A percentile compares a stretch with the other conserved stretches of the same genome.
Evolutionary conservation across 2,113 vertebrate genomes (phyloP).

Genomic region (Arizona elegans): DNA sequence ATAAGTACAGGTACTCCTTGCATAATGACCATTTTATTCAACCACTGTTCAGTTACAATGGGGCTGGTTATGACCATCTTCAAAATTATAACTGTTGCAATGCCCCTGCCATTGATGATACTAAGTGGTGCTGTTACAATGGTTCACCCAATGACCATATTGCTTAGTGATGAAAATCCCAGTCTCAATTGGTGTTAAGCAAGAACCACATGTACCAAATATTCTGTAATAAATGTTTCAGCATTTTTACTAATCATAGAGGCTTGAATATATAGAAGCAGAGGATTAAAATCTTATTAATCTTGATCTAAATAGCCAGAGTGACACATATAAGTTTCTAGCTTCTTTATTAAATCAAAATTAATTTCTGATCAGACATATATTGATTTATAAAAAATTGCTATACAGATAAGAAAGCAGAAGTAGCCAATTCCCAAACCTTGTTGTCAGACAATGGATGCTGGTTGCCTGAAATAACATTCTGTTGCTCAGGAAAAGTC

Average conservation of each 20-base stretch:
- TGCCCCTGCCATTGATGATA: neutral
- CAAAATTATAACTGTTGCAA: neutral
- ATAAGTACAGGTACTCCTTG: neutral
- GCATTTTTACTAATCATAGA: neutral
- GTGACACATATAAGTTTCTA: neutral
- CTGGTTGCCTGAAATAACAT: slow-evolving; percentile 48
- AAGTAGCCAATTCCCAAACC: slow-evolving; percentile 45
- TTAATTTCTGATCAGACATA: neutral
- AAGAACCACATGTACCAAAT: neutral
- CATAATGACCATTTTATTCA: neutral
- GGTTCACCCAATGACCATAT: neutral
- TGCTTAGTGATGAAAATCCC: neutral
- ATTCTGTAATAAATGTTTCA: neutral
- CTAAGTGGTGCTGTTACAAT: neutral
- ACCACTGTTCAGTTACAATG: neutral
- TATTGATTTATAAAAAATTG: neutral
- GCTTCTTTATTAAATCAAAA: neutral
- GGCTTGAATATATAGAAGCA: neutral
- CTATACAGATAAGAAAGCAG: neutral
- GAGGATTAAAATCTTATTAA: neutral
- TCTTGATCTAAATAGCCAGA: neutral
- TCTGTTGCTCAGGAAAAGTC: slow-evolving; percentile 42
- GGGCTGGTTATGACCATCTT: neutral
- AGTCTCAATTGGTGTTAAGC: neutral
- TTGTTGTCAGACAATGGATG: slow-evolving; percentile 49